Base-by-base conservation (phyloP, 2,888 invertebrate species). In the Sipunculus nudus region DNA sequence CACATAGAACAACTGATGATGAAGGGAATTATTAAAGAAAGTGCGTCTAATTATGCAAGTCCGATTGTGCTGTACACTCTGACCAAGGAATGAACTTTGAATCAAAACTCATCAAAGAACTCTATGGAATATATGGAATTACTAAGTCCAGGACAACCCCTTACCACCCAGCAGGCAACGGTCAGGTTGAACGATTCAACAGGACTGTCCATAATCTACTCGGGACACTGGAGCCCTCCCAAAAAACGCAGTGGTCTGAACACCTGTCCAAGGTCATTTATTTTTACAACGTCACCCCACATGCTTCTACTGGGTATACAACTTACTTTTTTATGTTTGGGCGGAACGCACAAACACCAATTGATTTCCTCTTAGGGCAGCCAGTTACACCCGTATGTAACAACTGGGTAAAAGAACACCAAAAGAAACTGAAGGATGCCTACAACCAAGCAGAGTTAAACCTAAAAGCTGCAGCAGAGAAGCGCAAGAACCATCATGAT, bases 121-220 rank as follows among this genome's bases (percentile, higher is more conserved):
- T 56, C 25, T 49, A 41, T 1, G 28, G 32, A 16, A 19, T 48
- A 8, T 23, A 19, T 16, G 56, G 43, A 1, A 39, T 56, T 4
- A 16, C 16, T 13, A 56, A 49, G 29, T 48, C 48, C n/a, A 21
- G 39, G 6, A 56, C 56, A 13, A 56, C 48, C 10, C 40, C 56
- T 5, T 64, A 58, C 35, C 57, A 61, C 29, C 59, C 48, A 25
- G 35, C 43, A 23, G 60, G 65, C 19, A 69, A 70, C 38, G 53
- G 59, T 2, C 61, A 68, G 21, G 68, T 67, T 47, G 65, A 73
- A 56, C 31, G 69, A 6, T 71, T 73, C 47, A 69, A 72, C 55
- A 13, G 67, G 2, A 67, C 67, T 1, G 26, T 71, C 5, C 67
- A 67, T 28, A 53, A 68, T 26, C 49, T 70, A 39, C 39, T 71